Conservation (phyloP, 2,888 invertebrate genomes). For the Parasteatoda lunata region DNA sequence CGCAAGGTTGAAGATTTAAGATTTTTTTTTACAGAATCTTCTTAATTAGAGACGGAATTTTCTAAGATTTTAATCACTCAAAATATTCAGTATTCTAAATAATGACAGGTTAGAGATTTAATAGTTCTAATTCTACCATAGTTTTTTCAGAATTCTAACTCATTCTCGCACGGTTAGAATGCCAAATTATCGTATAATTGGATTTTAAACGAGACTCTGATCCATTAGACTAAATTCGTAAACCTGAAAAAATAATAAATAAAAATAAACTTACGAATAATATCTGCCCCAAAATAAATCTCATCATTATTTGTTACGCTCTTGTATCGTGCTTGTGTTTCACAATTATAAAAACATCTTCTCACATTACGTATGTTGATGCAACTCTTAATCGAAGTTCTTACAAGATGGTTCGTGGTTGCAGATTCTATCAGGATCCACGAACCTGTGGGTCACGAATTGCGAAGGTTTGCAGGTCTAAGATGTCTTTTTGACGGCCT, state of each 20-base stretch:
- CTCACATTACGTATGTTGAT: slow-evolving; percentile 53
- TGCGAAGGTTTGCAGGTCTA: background rate
- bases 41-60: too few species aligned
- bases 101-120: background rate
- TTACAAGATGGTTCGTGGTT: slow-evolving; percentile 26
- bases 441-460: slow-evolving; percentile 46
- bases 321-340: slow-evolving; percentile 31
- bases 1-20: too few species aligned
- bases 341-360: slow-evolving; percentile 58
- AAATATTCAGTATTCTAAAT: background rate
- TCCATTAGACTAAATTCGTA: slow-evolving; percentile 48
- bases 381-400: slow-evolving; percentile 54
- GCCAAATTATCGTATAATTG: slow-evolving; percentile 38
- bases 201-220: slow-evolving; percentile 40
- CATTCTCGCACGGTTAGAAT: background rate
- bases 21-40: too few species aligned
- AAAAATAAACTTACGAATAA: background rate
- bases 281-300: slow-evolving; percentile 13
- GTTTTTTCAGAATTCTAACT: background rate
- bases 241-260: background rate
- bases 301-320: slow-evolving; percentile 44
- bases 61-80: slow-evolving; percentile 1
- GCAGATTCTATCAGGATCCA: slow-evolving; percentile 45
- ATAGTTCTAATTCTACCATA: background rate
- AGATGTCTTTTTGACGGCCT: background rate